Base-by-base conservation (phyloP, 2,888 invertebrate species). In the Eupithecia subfuscata region DNA sequence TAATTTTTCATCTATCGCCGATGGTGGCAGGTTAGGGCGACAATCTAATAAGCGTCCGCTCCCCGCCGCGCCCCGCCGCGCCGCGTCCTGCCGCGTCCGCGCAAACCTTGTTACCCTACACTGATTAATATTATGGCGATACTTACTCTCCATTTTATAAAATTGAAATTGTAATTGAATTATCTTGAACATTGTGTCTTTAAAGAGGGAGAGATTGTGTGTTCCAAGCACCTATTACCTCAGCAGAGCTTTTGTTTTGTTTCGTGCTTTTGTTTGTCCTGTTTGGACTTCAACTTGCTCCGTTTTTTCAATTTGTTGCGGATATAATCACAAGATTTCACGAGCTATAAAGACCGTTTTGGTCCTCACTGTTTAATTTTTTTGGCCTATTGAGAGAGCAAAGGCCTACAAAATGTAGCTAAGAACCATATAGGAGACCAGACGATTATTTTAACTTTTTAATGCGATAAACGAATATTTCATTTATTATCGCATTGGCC, bases 61-160 rank as follows among this genome's bases (percentile, higher is more conserved):
- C 90, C 37, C 65, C 40, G 65, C 40, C 34, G 34, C 40, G 89
- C 83, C 37, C 40, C 40, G 65, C 22, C 34, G 18, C n/a, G 89
- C 83, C 91, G 89, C 89, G 79, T 90, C 93, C 93, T 90, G 92
- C 92, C 88, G 93, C 87, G 93, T 90, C 91, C 86, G 89, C 91
- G 92, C 85, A 89, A 94, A 94, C 91, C 92, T 92, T 89, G 94
- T 94, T 94, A 94, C 93, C 91, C 91, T 91, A 90, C 89, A 87
- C 92, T 93, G 93, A 94, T 94, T 93, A 94, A 93, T 92, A 92
- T 88, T 89, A 90, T 89, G 88, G 89, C 88, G 86, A 87, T 89
- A 86, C 85, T 87, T 83, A 82, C 82, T 82, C 86, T 85, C 83
- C 84, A 84, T 83, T 85, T 84, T 87, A 88, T 87, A 87, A 90